Evolutionary conservation across 2,888 invertebrate species (phyloP).

Genomic region (Polylopha cassiicola): DNA sequence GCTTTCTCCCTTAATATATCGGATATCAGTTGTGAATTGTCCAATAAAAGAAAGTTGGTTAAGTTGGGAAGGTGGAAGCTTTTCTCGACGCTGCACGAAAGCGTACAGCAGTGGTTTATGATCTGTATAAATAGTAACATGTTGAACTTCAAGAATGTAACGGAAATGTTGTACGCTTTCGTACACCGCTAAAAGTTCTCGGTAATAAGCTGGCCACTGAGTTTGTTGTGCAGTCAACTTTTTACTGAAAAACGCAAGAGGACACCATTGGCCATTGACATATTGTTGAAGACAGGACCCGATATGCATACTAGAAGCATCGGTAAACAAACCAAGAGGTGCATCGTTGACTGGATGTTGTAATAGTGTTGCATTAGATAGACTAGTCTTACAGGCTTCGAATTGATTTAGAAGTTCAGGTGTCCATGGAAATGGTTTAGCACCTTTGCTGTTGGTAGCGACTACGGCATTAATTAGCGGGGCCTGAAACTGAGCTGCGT

Average conservation of each 20-base stretch:
- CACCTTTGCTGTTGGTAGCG: not conserved
- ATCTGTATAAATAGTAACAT: slow-evolving; percentile 23
- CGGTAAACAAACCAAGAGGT: slow-evolving; percentile 12
- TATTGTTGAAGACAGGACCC: slow-evolving; percentile 23
- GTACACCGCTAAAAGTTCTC: slow-evolving; percentile 23
- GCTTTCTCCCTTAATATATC: slow-evolving; percentile 11
- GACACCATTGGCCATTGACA: slow-evolving; percentile 7
- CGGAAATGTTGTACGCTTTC: slow-evolving; percentile 23
- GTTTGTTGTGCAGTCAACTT: slow-evolving; percentile 18
- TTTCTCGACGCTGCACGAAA: slow-evolving; percentile 23
- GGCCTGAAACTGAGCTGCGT: too few relatives aligned
- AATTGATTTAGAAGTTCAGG: not conserved
- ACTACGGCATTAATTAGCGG: too few relatives aligned
- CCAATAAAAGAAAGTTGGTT: slow-evolving; percentile 13
- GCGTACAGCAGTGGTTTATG: slow-evolving; percentile 26
- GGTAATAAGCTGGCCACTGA: slow-evolving; percentile 22
- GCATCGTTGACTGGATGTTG: slow-evolving; percentile 5
- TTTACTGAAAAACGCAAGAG: slow-evolving; percentile 23
- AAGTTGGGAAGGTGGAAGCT: slow-evolving; percentile 15
- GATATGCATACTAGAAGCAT: slow-evolving; percentile 16
- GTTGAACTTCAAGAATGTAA: slow-evolving; percentile 19
- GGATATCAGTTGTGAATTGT: slow-evolving; percentile 20
- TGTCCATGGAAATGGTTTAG: not conserved
- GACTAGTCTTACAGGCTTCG: not conserved
- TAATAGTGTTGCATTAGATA: slow-evolving; percentile 5